These are phyloP conservation scores for Mesochorus sp. DNA, from an alignment of 2,888 invertebrate genomes.

Conservation along the genomic window DNA sequence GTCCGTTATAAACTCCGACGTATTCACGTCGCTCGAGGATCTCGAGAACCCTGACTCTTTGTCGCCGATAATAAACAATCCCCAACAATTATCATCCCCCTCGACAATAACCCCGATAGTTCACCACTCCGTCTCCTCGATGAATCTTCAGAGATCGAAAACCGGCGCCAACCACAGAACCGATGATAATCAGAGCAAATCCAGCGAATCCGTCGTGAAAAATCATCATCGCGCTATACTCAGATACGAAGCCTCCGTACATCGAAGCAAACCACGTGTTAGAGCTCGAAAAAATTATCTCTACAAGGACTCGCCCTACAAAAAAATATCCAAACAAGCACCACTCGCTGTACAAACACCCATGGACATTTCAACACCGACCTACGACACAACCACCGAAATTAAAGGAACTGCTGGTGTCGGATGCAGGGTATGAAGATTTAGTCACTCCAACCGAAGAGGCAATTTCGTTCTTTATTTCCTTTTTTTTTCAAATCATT, in stretches of 20 bases:
- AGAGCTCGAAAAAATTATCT: slow-evolving; percentile 67
- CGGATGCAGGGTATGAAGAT: slow-evolving; percentile 74
- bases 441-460: slow-evolving; percentile 1
- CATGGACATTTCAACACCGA: slow-evolving; percentile 77
- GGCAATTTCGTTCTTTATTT: too few species aligned
- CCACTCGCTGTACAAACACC: slow-evolving; percentile 76
- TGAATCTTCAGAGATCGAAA: slow-evolving; percentile 68
- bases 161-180: slow-evolving; percentile 53
- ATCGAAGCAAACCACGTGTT: slow-evolving; percentile 68
- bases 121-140: slow-evolving; percentile 72
- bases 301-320: slow-evolving; percentile 64
- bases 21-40: slow-evolving; percentile 78
- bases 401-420: slow-evolving; percentile 73
- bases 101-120: slow-evolving; percentile 52
- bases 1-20: slow-evolving; percentile 77
- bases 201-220: slow-evolving; percentile 74
- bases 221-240: slow-evolving; percentile 67
- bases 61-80: slow-evolving; percentile 41
- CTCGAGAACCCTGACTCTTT: slow-evolving; percentile 64
- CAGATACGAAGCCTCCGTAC: slow-evolving; percentile 69
- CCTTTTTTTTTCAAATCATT: too few species aligned
- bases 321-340: slow-evolving; percentile 67
- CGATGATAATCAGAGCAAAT: slow-evolving; percentile 73
- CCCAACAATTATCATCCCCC: slow-evolving; percentile 11
- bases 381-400: slow-evolving; percentile 74